Base-by-base conservation (phyloP, 2,113 vertebrate genomes). In the Cepphus grylle region DNA sequence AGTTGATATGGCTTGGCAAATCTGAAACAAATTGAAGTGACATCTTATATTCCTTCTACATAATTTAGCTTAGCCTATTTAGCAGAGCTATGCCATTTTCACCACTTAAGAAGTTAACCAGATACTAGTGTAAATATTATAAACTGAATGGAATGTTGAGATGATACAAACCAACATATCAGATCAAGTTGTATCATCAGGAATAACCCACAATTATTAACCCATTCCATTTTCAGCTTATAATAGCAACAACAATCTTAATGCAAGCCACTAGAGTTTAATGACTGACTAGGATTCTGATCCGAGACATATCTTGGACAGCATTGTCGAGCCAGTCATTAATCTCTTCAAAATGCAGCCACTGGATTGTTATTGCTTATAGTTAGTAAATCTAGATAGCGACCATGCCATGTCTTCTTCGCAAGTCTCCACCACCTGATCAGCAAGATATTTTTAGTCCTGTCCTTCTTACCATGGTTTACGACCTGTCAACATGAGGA, bases 381-480 rank as follows among this genome's bases (percentile, higher is more conserved):
- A 69, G 93, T 97, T 97, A 98, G 96, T 97, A 98, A 90, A 81
- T 88, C 84, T 81, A 93, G 83, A 53, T 29, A 97, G 98, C 88
- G 96, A 96, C 96, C 94, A 98, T 98, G 97, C 97, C 96, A 97
- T 71, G 70, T 96, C 93, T 88, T 97, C 97, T 98, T 97, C 83
- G 78, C 94, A 95, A 90, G 94, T 94, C 93, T 97, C 97, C 97
- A 97, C 96, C 96, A 98, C 98, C 97, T 97, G 96, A 96, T 79
- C 93, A 97, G 92, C 71, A 96, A 61, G 90, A n/a, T 95, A 95
- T 96, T 96, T 97, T 96, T 89, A 98, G 96, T 92, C 95, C 96
- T 98, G 95, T 96, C 95, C 86, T 98, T 98, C 99, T 99, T 99
- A 99, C 99, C 99, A 80, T 98, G 98, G 98, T 97, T 99, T 98